phyloP scores from a whole-genome alignment of 2,797 vertebrate genomes.

The Cuculus canorus region DNA sequence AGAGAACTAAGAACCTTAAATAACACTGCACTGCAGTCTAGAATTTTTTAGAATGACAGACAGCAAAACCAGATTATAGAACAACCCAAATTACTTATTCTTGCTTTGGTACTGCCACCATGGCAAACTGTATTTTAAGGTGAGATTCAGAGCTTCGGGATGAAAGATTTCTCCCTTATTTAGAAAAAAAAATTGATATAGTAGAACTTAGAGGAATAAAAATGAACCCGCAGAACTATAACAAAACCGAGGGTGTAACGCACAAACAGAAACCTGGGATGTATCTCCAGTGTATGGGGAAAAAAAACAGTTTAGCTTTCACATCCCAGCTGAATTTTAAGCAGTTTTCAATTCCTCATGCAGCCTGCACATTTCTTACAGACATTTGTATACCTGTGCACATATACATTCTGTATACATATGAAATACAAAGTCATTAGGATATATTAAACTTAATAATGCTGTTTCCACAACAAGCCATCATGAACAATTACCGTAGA shows the following conservation, averaged over 20 bases:
- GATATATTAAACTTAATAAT: not conserved
- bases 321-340: not conserved
- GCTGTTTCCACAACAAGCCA: not conserved
- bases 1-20: not conserved
- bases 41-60: not conserved
- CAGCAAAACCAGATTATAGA: not conserved
- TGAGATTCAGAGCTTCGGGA: not conserved
- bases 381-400: not conserved
- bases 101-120: not conserved
- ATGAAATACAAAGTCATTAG: not conserved
- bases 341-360: not conserved
- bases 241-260: not conserved
- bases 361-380: not conserved
- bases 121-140: not conserved
- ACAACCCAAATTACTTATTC: not conserved
- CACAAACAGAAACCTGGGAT: not conserved
- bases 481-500: not conserved
- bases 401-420: not conserved
- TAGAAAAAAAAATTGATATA: not conserved
- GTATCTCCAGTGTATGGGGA: not conserved
- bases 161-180: not conserved
- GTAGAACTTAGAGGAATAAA: not conserved
- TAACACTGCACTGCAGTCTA: not conserved
- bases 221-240: not conserved
- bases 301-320: not conserved